Evolutionary conservation across 2,888 invertebrate species (phyloP).

Genomic region (Antitype chi): DNA sequence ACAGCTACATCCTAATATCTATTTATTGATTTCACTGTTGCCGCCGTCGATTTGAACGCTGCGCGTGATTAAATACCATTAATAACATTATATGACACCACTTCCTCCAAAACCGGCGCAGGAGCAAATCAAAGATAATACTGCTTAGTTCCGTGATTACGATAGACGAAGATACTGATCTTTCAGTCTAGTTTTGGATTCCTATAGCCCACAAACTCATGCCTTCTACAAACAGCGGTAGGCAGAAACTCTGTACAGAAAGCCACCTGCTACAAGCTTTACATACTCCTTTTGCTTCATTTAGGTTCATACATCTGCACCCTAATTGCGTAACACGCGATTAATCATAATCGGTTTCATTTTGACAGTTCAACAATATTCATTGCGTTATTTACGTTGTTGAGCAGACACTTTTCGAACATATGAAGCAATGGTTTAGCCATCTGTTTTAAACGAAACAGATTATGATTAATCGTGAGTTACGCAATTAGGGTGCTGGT

Average conservation of each 20-base stretch:
- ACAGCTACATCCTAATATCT: not conserved
- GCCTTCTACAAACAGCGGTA: not conserved
- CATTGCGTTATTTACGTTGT: too few relatives aligned
- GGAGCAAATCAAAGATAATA: slow-evolving; percentile 3
- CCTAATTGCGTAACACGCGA: too few relatives aligned
- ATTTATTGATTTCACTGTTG: not conserved
- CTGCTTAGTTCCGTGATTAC: not conserved
- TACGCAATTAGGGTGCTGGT: not conserved
- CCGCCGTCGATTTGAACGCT: not conserved
- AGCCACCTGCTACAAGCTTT: not conserved
- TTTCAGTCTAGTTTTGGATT: not conserved
- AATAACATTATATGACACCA: slow-evolving; percentile 14
- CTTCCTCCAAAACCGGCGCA: slow-evolving; percentile 9
- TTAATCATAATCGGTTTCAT: too few relatives aligned
- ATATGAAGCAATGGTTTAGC: too few relatives aligned
- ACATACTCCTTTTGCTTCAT: not conserved
- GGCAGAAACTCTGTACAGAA: not conserved
- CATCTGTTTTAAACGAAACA: too few relatives aligned
- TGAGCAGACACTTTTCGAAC: too few relatives aligned
- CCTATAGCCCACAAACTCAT: not conserved
- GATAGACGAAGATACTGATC: not conserved
- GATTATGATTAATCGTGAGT: too few relatives aligned
- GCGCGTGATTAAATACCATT: not conserved
- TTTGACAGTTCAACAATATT: too few relatives aligned
- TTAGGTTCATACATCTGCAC: not conserved